Evolutionary conservation across 2,113 vertebrate species (phyloP), one percentile per base, ranked within the genome.

Genomic region (Ranitomeya imitator): DNA sequence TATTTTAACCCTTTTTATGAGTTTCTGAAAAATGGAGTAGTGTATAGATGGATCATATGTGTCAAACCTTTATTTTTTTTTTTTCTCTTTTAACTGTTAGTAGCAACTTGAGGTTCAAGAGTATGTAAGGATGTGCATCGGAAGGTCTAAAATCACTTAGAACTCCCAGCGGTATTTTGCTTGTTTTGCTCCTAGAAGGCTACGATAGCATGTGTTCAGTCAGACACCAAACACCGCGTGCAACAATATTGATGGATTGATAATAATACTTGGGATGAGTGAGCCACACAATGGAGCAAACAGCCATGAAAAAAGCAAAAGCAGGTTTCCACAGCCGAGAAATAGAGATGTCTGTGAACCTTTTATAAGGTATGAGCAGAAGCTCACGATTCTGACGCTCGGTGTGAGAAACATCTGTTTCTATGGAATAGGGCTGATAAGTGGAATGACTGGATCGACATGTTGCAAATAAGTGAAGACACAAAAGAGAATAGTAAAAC

Each of bases 121-220:
- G 21, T 18, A 71, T 69, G 63, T 65, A 55, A 86, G 60, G 21
- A 78, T 86, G 71, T 77, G 55, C 73, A 78, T 71, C n/a, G 2
- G 61, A 86, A 86, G 63, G 51, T 67, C 76, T 79, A 86, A 86
- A 86, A 87, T 87, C 86, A 87, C 86, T 87, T 87, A 87, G 63
- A 31, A 11, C 23, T 87, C 86, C 77, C 86, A 21, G 60, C 71
- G 77, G 86, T 80, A 71, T 87, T 55, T 57, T 69, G 71, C 71
- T 86, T 86, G 71, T 79, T 86, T 31, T 79, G 51, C 86, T 69
- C 71, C 74, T 65, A 51, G 76, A 63, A 57, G 77, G 86, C 86
- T 87, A 37, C 77, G 4, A 69, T 80, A 80, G 86, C 63, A 87
- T 71, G 63, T 71, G 77, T 77, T 87, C 86, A 69, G 60, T 69